These are phyloP conservation scores for Netelia inedita DNA, from an alignment of 2,888 invertebrate genomes.

Conservation along the genomic window DNA sequence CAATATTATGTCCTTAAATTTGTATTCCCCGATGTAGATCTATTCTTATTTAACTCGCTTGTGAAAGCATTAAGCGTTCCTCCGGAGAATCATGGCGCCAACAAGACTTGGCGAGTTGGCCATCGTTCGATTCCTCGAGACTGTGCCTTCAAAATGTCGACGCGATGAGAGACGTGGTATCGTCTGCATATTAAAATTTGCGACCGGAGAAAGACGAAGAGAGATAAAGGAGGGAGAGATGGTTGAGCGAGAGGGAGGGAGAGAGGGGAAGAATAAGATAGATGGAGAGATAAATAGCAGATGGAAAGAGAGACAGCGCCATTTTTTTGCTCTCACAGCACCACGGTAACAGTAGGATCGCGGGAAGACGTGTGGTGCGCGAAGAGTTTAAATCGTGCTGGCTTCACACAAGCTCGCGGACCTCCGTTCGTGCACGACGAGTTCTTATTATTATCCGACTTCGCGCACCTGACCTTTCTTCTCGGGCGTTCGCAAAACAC, in stretches of 20 bases:
- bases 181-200: conserved; percentile 75
- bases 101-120: background rate
- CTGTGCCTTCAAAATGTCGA: conserved; percentile 69
- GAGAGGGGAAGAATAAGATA: background rate
- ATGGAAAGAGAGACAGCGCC: conserved; percentile 11
- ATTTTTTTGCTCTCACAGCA: conserved; percentile 16
- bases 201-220: conserved; percentile 21
- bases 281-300: conserved; percentile 17
- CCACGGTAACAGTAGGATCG: conserved; percentile 57
- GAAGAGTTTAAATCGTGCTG: conserved; percentile 60
- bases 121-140: conserved; percentile 57
- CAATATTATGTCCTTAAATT: too few relatives aligned
- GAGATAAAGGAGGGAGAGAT: conserved; percentile 17
- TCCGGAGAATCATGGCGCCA: conserved; percentile 21
- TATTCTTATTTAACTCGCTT: too few relatives aligned
- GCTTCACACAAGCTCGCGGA: conserved; percentile 27
- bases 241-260: background rate
- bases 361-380: conserved; percentile 64
- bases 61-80: too few relatives aligned
- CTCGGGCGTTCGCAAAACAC: conserved; percentile 3
- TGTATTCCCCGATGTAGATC: too few relatives aligned
- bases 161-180: conserved; percentile 71
- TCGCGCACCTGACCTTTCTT: conserved; percentile 57
- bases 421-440: conserved; percentile 51
- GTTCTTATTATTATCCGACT: conserved; percentile 37